These are phyloP conservation scores for Drosophila nigrodunni DNA, from an alignment of 1,140 invertebrate genomes.

Conservation along the genomic window DNA sequence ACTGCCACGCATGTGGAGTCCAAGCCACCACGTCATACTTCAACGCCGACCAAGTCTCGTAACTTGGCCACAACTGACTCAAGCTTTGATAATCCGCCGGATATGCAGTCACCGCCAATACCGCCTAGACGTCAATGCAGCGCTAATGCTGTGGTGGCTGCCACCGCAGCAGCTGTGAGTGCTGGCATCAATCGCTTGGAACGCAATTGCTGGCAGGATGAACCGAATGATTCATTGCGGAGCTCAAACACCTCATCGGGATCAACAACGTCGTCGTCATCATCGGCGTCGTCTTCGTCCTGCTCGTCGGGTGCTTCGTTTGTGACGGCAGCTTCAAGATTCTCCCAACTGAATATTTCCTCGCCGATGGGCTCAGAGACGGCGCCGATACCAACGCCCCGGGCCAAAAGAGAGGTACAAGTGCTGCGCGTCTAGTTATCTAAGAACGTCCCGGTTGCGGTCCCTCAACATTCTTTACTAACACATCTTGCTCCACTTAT, in stretches of 20 bases:
- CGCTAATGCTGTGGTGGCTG: slow-evolving; percentile 64
- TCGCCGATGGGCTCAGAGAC: slow-evolving; percentile 55
- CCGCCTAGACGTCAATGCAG: slow-evolving; percentile 74
- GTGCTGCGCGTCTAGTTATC: slow-evolving; percentile 58
- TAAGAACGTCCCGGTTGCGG: slow-evolving; percentile 69
- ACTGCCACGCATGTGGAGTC: slow-evolving; percentile 41
- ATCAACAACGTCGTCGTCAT: slow-evolving; percentile 58
- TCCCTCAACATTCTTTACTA: slow-evolving; percentile 57
- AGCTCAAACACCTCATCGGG: slow-evolving; percentile 62
- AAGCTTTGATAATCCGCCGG: slow-evolving; percentile 76
- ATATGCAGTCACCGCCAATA: slow-evolving; percentile 81
- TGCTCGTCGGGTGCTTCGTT: slow-evolving; percentile 76
- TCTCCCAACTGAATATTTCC: slow-evolving; percentile 69
- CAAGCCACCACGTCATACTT: slow-evolving; percentile 63
- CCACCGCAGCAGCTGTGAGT: slow-evolving; percentile 73
- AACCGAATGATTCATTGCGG: slow-evolving; percentile 55
- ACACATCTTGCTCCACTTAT: slow-evolving; percentile 47
- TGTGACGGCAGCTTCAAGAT: slow-evolving; percentile 75
- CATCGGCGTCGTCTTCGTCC: slow-evolving; percentile 62
- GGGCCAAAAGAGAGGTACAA: slow-evolving; percentile 83
- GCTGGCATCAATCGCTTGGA: slow-evolving; percentile 76
- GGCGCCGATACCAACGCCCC: slow-evolving; percentile 73
- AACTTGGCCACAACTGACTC: slow-evolving; percentile 63
- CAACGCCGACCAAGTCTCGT: slow-evolving; percentile 56
- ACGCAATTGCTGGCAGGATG: slow-evolving; percentile 77